Base-by-base conservation (phyloP, 1,140 invertebrate species). In the Orchesella cincta region DNA sequence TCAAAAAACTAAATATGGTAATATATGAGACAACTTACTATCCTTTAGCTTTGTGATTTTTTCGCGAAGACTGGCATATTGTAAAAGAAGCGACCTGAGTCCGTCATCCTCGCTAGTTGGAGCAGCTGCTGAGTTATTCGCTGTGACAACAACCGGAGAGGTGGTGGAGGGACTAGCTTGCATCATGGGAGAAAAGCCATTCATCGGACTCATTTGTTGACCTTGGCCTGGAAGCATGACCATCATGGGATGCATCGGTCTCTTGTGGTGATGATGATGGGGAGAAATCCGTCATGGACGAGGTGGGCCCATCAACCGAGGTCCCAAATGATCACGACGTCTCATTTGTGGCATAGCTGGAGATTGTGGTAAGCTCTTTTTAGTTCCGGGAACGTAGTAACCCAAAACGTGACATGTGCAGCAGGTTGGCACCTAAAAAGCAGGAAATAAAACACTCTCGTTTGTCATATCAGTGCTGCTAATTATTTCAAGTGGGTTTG, bases 331-430 rank as follows among this genome's bases (percentile, higher is more conserved):
- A 57, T 79, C 78, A 36, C 57, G 73, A 28, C 75, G 51, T 70
- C 73, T 72, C 29, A 35, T 72, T 31, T n/a, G n/a, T n/a, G 81
- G 80, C 23, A 78, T 80, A 23, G 64, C 76, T 28, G 71, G 74
- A 14, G 72, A 35, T 31, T 77, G 73, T 36, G 74, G 73, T 18
- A 67, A 29, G 33, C 31, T 31, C 62, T 67, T 67, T 33, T 67
- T 67, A 23, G 3, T 67, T 39, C 78, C 77, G 12, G 81, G 80
- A 77, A 79, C 76, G 81, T 77, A 81, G 78, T 85, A 92, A 16
- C 91, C 92, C 82, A 92, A 90, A 1, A 94, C 90, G 82, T 94
- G 92, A 83, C 93, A 95, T 0, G 92, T 92, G 82, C 93, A 95
- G 80, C 92, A 93, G 0, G 91, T 93, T 26, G 93, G 93, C n/a